phyloP scores from a whole-genome alignment of 2,888 invertebrate genomes.

The Aromia moschata region DNA sequence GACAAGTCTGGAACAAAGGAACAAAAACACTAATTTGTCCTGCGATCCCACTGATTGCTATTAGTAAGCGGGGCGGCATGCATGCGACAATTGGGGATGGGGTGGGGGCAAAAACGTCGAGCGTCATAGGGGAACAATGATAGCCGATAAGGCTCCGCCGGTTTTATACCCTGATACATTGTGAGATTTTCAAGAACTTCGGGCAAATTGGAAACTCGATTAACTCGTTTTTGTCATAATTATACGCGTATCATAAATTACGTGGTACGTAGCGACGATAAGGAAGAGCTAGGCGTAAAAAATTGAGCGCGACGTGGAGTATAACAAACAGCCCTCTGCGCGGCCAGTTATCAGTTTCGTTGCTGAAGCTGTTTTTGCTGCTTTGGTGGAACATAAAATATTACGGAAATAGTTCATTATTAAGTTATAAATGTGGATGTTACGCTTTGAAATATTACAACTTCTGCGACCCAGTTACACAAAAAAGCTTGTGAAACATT shows the following conservation, averaged over 20 bases:
- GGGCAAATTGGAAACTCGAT: slow-evolving; percentile 29
- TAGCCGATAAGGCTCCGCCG: slow-evolving; percentile 30
- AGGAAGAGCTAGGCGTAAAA: background rate
- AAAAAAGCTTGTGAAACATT: too few relatives aligned
- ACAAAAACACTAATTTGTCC: slow-evolving; percentile 59
- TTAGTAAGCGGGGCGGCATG: slow-evolving; percentile 48
- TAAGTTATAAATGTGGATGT: background rate
- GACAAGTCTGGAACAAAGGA: slow-evolving; percentile 62
- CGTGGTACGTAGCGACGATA: background rate
- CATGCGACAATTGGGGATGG: slow-evolving; percentile 46
- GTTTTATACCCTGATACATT: slow-evolving; percentile 33
- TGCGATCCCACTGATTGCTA: slow-evolving; percentile 52
- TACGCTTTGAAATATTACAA: background rate
- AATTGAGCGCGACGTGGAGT: background rate
- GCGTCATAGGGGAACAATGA: slow-evolving; percentile 20
- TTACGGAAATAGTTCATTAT: background rate
- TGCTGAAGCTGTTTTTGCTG: background rate
- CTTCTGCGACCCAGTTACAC: background rate
- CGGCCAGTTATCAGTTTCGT: background rate
- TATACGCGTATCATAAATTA: slow-evolving; percentile 12
- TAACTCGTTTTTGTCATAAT: slow-evolving; percentile 20
- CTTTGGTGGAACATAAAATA: background rate
- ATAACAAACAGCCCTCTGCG: background rate
- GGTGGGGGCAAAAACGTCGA: slow-evolving; percentile 24
- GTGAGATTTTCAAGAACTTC: slow-evolving; percentile 34